Evolutionary conservation across 2,113 vertebrate genomes (phyloP).

Genomic region (Probosciger aterrimus): DNA sequence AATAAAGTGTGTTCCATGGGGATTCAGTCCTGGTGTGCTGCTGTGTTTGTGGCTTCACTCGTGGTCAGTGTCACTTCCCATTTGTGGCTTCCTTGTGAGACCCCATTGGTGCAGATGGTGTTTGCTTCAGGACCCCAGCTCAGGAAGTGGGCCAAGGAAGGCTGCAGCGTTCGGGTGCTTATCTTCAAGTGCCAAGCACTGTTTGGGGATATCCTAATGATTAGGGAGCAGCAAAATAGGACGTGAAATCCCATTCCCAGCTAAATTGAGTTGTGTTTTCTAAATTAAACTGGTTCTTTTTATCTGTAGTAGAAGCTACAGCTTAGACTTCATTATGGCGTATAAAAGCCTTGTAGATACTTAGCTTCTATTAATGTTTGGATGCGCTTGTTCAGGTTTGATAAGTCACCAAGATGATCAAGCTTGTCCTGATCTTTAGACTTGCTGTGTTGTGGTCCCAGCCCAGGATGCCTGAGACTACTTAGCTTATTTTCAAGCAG

Average conservation of each 20-base stretch:
- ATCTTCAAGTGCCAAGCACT: not conserved
- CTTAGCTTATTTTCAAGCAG: not conserved
- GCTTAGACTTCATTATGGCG: not conserved
- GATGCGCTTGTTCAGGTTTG: not conserved
- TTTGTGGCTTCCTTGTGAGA: not conserved
- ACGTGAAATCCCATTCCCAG: not conserved
- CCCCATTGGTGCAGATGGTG: not conserved
- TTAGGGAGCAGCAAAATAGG: not conserved
- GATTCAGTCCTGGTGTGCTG: not conserved
- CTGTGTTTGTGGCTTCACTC: not conserved
- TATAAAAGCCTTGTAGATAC: not conserved
- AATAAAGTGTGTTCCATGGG: too few relatives aligned
- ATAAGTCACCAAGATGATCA: not conserved
- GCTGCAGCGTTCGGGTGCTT: not conserved
- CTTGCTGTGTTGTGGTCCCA: not conserved
- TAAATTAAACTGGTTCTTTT: not conserved
- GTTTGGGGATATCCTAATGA: not conserved
- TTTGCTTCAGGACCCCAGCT: not conserved
- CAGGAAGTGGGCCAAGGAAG: not conserved
- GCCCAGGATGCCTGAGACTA: not conserved
- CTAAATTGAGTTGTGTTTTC: not conserved
- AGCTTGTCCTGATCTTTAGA: not conserved
- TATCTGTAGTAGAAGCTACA: not conserved
- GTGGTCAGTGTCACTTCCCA: not conserved
- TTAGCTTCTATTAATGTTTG: not conserved